phyloP scores from a whole-genome alignment of 2,113 vertebrate species.

The Rhadina sibilatrix region DNA sequence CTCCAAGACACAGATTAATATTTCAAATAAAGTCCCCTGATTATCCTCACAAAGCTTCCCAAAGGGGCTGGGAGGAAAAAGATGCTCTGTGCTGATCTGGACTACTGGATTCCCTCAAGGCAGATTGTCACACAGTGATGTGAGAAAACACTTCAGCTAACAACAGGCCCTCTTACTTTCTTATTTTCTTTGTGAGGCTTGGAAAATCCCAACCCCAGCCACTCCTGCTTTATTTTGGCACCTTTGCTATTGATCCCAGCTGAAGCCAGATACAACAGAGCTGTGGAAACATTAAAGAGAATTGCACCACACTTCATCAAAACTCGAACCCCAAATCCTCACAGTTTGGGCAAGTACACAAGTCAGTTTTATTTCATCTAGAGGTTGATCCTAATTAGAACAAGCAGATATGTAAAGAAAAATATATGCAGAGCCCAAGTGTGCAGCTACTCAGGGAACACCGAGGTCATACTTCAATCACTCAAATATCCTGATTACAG shows the following conservation, averaged over 20 bases:
- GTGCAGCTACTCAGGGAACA: background rate
- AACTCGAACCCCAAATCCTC: background rate
- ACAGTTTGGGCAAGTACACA: background rate
- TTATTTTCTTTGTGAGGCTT: conserved; percentile 12
- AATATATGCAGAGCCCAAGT: background rate
- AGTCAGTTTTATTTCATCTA: background rate
- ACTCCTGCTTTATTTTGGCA: conserved; percentile 51
- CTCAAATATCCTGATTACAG: background rate
- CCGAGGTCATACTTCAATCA: background rate
- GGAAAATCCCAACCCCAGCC: background rate
- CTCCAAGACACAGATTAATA: background rate
- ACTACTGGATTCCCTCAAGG: background rate
- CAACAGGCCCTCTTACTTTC: conserved; percentile 8
- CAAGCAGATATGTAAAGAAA: background rate
- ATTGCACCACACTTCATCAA: background rate
- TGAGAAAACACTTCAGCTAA: background rate
- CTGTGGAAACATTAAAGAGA: background rate
- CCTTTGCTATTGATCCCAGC: conserved; percentile 15
- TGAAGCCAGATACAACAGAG: background rate
- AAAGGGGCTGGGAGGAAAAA: background rate
- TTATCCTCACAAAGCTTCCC: background rate
- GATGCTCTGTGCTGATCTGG: background rate
- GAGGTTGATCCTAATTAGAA: background rate
- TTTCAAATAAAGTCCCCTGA: background rate
- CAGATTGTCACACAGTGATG: background rate